A percentile compares a stretch with the other conserved stretches of the same genome.
phyloP scores from a whole-genome alignment of 2,113 vertebrate genomes.

The Petrocephalus zakoni region DNA sequence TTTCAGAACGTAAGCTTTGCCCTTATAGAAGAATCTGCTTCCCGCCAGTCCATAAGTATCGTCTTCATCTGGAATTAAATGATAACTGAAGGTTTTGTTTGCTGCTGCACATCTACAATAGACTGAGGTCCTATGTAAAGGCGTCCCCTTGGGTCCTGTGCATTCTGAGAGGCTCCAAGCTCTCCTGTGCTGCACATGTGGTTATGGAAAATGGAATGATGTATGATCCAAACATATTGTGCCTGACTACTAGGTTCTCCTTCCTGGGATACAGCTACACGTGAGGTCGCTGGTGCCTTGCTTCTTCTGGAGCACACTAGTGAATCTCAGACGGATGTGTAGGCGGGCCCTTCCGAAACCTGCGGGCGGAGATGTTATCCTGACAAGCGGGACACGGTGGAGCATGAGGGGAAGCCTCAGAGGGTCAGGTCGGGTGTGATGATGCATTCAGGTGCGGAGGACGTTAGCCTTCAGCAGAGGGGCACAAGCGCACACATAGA shows the following conservation, averaged over 20 bases:
- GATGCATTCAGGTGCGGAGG: background rate
- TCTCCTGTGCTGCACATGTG: background rate
- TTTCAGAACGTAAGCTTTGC: background rate
- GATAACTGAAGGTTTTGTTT: background rate
- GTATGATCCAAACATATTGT: background rate
- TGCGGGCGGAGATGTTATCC: background rate
- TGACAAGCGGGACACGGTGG: background rate
- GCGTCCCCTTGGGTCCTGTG: background rate
- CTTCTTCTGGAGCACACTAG: background rate
- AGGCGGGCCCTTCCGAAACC: background rate
- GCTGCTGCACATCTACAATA: background rate
- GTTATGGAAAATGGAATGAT: background rate
- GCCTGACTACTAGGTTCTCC: background rate
- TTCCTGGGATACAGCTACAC: background rate
- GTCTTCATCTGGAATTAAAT: background rate
- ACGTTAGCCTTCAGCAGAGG: background rate
- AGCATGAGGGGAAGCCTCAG: background rate
- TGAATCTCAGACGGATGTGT: background rate
- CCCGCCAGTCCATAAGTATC: background rate
- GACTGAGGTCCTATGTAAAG: background rate
- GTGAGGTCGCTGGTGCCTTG: background rate
- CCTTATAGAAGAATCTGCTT: background rate
- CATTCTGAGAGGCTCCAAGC: background rate
- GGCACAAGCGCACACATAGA: background rate
- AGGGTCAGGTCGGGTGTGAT: background rate